Conservation (phyloP, 1,140 invertebrate species). For the Drosophila littoralis region DNA sequence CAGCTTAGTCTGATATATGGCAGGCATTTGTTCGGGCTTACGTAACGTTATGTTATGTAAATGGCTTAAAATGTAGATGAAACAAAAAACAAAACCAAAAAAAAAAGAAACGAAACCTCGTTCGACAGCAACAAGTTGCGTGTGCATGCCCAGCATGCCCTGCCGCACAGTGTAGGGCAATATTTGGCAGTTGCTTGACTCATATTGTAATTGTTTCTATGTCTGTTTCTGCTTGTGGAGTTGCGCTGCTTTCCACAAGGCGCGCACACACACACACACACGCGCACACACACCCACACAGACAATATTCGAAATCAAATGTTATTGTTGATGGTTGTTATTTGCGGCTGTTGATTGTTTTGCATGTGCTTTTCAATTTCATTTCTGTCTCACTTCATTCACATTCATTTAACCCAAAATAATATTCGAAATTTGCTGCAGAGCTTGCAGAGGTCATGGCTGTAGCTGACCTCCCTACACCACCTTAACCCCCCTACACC, state of each 20-base stretch:
- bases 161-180: constrained; percentile 16
- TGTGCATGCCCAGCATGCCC: constrained; percentile 2
- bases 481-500: constrained; percentile 13
- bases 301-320: constrained; percentile 6
- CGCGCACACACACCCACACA: constrained; percentile 8
- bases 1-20: constrained; percentile 33
- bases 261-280: constrained; percentile 9
- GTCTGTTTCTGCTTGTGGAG: not conserved
- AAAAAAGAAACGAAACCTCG: not conserved
- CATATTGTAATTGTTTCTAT: constrained; percentile 24
- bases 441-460: constrained; percentile 42
- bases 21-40: not conserved
- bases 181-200: constrained; percentile 27
- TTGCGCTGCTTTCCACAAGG: constrained; percentile 17
- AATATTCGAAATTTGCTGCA: constrained; percentile 12
- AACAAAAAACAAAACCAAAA: not conserved
- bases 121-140: not conserved
- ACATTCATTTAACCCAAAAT: constrained; percentile 29
- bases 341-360: constrained; percentile 43
- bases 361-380: constrained; percentile 47
- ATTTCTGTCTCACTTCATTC: constrained; percentile 36
- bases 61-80: not conserved
- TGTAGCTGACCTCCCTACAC: constrained; percentile 14
- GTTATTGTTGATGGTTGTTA: constrained; percentile 15
- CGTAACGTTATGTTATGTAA: not conserved